Base-by-base conservation (phyloP, 2,888 invertebrate genomes). In the Serrognathus titanus region DNA sequence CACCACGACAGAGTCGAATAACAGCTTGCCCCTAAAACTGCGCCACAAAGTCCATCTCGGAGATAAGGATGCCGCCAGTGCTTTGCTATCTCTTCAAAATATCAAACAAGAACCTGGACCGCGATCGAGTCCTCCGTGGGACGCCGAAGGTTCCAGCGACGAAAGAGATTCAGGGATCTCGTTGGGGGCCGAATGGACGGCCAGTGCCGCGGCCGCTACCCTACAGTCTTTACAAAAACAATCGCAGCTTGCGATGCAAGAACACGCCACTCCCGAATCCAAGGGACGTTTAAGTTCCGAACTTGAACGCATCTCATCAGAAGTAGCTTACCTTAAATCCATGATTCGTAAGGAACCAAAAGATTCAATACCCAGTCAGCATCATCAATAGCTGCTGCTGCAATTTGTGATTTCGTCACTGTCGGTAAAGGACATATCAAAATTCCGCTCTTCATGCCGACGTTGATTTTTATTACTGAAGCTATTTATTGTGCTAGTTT, bases 111-210 rank as follows among this genome's bases (percentile, higher is more conserved):
- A 93, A 75, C 91, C 92, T 0, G 88, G 86, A 20, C 85, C 87
- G 48, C 81, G 89, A 41, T 89, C 90, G 11, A 90, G 91, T 9
- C 90, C 90, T 3, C 89, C 91, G 0, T 92, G 92, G 89, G 92
- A 92, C 75, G 91, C 88, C 35, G 93, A 94, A 70, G 93, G 93
- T 35, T 93, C 92, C 54, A 92, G 92, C 69, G 94, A 94, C 74
- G 94, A 94, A 75, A 80, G 94, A 6, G 94, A 94, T 72, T 93
- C 93, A 0, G 94, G 94, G 5, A 94, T 94, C 65, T 93, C 93
- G 0, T 78, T 92, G 53, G 92, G 89, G 2, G 85, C 84, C 7
- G 89, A 89, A 63, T 89, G 81, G 81, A 77, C 81, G 3, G 78
- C 78, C 0, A 72, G 78, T 2, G 71, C 71, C 10, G 73, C 73